Base-by-base conservation (phyloP, 2,888 invertebrate species). In the Onchidella celtica region DNA sequence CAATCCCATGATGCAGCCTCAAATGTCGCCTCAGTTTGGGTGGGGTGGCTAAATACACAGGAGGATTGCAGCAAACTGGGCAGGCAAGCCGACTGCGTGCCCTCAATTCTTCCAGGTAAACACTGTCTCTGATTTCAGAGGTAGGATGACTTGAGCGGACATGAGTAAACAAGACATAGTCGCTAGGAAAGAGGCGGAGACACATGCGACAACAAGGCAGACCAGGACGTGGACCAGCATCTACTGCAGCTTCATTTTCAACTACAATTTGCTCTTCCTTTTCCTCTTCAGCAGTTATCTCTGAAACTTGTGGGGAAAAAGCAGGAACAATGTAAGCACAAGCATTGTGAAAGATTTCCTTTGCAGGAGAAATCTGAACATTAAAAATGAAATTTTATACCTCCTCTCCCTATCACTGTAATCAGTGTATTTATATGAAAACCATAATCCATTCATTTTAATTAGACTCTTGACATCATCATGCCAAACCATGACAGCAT, bases 131-230 rank as follows among this genome's bases (percentile, higher is more conserved):
- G 36, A 57, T 17, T 21, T 79, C 66, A 34, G 32, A 70, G 36
- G n/a, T 40, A 21, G 40, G 29, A 29, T 81, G 81, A 34, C 27
- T 36, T 21, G 76, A 75, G 11, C 63, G 73, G 17, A 81, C 70
- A 29, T 81, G 81, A 1, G 47, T 38, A 24, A 76, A 75, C 14
- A 81, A 76, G 29, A 40, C 36, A 29, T 69, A 69, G 24, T 40
- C 59, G 36, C 34, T 81, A 57, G 81, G 81, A 36, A 81, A 81
- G 27, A 81, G 63, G 40, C 63, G 81, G 2, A 81, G 81, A 61
- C 81, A 81, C 36, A 81, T 29, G 17, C 76, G 29, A 36, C 81
- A 81, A 27, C 74, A 40, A 68, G 85, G 27, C 86, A 86, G 14
- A 70, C 86, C 57, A 83, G 86, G 72, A 78, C 81, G 68, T 66